A percentile compares a stretch with the other conserved stretches of the same genome.
Conservation (phyloP, 1,140 invertebrate species). For the Heliconius congener region DNA sequence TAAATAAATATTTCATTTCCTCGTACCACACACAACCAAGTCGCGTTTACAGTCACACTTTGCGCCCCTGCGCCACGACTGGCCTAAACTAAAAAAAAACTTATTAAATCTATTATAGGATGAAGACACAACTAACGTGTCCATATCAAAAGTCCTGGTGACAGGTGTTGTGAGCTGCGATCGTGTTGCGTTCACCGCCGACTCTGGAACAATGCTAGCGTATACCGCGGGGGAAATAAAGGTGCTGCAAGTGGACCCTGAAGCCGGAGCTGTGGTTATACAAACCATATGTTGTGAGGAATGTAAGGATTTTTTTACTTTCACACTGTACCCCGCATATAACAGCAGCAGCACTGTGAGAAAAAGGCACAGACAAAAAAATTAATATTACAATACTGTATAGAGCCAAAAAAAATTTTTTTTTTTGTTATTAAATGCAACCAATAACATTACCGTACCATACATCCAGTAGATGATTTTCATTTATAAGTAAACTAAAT, state of each 20-base stretch:
- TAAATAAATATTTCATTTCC: too few relatives aligned
- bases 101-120: slow-evolving; percentile 49
- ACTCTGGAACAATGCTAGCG: slow-evolving; percentile 65
- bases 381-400: too few relatives aligned
- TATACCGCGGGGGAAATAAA: slow-evolving; percentile 51
- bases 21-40: too few relatives aligned
- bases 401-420: too few relatives aligned
- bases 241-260: slow-evolving; percentile 69
- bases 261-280: slow-evolving; percentile 64
- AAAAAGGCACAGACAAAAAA: too few relatives aligned
- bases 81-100: too few relatives aligned
- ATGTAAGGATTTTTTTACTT: slow-evolving; percentile 48
- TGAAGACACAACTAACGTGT: slow-evolving; percentile 68
- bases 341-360: neutral
- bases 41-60: too few relatives aligned
- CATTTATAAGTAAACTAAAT: too few relatives aligned
- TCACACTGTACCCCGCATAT: slow-evolving; percentile 1
- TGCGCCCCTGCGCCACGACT: too few relatives aligned
- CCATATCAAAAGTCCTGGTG: slow-evolving; percentile 71
- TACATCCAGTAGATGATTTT: too few relatives aligned
- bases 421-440: too few relatives aligned
- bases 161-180: slow-evolving; percentile 72
- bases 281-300: slow-evolving; percentile 61
- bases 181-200: slow-evolving; percentile 74
- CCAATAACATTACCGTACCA: too few relatives aligned